These are phyloP conservation scores for Lepus europaeus DNA, from an alignment of 2,113 vertebrate genomes.

Conservation along the genomic window DNA sequence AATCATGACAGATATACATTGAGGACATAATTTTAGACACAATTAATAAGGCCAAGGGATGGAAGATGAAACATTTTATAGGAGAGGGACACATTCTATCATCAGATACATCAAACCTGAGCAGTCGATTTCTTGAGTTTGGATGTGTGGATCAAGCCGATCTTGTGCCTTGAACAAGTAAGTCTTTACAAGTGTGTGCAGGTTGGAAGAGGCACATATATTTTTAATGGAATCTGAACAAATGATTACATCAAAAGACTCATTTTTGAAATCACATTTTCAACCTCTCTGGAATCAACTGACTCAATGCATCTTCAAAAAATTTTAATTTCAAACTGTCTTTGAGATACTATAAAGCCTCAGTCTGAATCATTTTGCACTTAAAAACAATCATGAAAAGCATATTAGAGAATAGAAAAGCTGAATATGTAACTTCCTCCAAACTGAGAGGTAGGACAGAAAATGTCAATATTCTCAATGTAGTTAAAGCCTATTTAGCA, in stretches of 20 bases:
- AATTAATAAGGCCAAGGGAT: not conserved
- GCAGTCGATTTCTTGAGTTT: not conserved
- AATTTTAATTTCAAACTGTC: not conserved
- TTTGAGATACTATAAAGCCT: not conserved
- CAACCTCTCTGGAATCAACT: not conserved
- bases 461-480: not conserved
- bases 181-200: not conserved
- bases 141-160: not conserved
- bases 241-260: not conserved
- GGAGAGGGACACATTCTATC: not conserved
- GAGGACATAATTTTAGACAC: not conserved
- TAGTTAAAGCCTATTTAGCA: constrained; percentile 14
- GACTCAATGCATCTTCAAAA: not conserved
- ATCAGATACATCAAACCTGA: not conserved
- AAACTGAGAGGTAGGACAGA: not conserved
- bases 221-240: constrained; percentile 42
- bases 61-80: not conserved
- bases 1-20: not conserved
- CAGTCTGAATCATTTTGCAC: constrained; percentile 33
- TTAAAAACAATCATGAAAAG: constrained; percentile 25
- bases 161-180: not conserved
- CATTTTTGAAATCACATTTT: not conserved
- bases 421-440: not conserved
- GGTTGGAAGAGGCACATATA: not conserved
- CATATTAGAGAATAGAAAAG: not conserved